Percentiles rank a stretch among this genome's conserved stretches.
These are phyloP conservation scores for Pinctada fucata DNA, from an alignment of 2,888 invertebrate species.

Conservation along the genomic window DNA sequence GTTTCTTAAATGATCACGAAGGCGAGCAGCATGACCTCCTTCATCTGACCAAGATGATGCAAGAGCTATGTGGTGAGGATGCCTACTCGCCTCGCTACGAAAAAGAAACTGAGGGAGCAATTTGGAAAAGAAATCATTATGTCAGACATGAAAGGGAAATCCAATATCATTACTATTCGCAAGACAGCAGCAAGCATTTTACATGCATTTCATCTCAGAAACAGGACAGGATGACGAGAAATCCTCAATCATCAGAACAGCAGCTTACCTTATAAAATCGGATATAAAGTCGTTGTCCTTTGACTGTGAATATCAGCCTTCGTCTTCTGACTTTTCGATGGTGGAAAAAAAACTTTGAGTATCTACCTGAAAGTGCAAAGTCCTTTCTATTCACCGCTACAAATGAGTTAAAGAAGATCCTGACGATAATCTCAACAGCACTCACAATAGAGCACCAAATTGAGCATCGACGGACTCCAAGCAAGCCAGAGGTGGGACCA, in stretches of 20 bases:
- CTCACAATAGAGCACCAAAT: too few species aligned
- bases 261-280: slow-evolving; percentile 43
- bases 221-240: slow-evolving; percentile 28
- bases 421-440: too few species aligned
- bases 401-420: too few species aligned
- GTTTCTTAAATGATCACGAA: slow-evolving; percentile 37
- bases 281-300: slow-evolving; percentile 42
- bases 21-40: slow-evolving; percentile 34
- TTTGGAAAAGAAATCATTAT: slow-evolving; percentile 47
- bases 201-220: slow-evolving; percentile 31
- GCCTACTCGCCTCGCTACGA: slow-evolving; percentile 36
- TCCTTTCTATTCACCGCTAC: neutral
- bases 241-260: slow-evolving; percentile 25
- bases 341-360: neutral
- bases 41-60: slow-evolving; percentile 37
- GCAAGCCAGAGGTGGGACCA: too few species aligned
- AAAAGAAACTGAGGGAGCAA: slow-evolving; percentile 37
- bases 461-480: too few species aligned
- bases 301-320: neutral
- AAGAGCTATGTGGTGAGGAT: slow-evolving; percentile 20
- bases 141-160: slow-evolving; percentile 43
- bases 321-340: neutral
- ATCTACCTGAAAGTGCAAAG: neutral
- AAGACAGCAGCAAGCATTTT: slow-evolving; percentile 43
- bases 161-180: slow-evolving; percentile 44